phyloP scores from a whole-genome alignment of 1,140 invertebrate species.

The Oncopeltus fasciatus region DNA sequence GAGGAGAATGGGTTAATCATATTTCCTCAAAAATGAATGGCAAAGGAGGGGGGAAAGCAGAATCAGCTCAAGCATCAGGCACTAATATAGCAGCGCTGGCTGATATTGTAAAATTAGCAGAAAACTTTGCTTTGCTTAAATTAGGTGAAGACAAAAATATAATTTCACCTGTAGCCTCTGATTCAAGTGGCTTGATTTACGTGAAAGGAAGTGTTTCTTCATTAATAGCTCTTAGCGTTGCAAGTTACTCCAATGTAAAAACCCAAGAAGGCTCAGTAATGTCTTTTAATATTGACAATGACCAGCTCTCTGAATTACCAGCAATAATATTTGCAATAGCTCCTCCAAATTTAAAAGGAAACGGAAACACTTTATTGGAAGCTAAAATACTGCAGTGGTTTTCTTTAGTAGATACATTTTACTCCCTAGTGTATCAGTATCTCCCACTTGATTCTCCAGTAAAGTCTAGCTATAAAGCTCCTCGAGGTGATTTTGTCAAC shows the following conservation, averaged over 20 bases:
- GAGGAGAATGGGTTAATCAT: slow-evolving; percentile 87
- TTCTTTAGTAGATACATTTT: slow-evolving; percentile 40
- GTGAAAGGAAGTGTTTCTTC: not conserved
- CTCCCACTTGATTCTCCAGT: slow-evolving; percentile 11
- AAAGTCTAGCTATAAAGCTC: slow-evolving; percentile 25
- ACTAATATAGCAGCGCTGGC: slow-evolving; percentile 53
- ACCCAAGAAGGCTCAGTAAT: slow-evolving; percentile 10
- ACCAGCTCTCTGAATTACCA: slow-evolving; percentile 35
- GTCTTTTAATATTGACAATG: slow-evolving; percentile 27
- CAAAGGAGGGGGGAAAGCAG: slow-evolving; percentile 90
- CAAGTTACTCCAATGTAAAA: slow-evolving; percentile 34
- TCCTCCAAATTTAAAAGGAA: slow-evolving; percentile 38
- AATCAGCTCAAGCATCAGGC: slow-evolving; percentile 90
- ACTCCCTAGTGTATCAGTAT: slow-evolving; percentile 34
- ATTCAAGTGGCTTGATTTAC: not conserved
- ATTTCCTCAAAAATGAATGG: slow-evolving; percentile 66
- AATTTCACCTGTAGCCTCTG: too few species aligned
- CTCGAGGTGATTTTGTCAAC: slow-evolving; percentile 17
- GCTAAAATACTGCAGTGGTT: slow-evolving; percentile 55
- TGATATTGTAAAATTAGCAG: slow-evolving; percentile 62
- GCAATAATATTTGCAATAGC: slow-evolving; percentile 48
- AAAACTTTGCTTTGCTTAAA: slow-evolving; percentile 68
- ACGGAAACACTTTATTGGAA: slow-evolving; percentile 30
- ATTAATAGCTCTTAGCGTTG: slow-evolving; percentile 28
- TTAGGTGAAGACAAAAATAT: not conserved